Evolutionary conservation across 2,888 invertebrate genomes (phyloP).

Genomic region (Drosophila ustulata): DNA sequence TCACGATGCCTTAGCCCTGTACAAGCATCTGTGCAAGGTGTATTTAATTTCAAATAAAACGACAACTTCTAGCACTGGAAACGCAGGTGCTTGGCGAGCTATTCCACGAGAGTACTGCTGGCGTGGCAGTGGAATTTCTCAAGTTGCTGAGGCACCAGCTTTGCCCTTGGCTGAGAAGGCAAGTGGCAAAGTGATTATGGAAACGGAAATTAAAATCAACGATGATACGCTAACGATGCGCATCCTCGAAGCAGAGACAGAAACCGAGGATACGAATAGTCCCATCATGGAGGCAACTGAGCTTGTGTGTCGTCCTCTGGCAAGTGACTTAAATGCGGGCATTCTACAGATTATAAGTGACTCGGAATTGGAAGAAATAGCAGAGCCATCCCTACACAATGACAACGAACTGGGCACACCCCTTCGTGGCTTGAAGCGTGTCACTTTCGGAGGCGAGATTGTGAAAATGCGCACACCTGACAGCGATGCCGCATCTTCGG

Average conservation of each 20-base stretch:
- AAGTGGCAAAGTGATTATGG: conserved; percentile 90
- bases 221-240: conserved; percentile 94
- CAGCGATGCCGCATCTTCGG: conserved; percentile 88
- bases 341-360: conserved; percentile 88
- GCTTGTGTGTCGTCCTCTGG: conserved; percentile 83
- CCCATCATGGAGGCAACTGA: conserved; percentile 71
- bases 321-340: conserved; percentile 73
- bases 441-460: conserved; percentile 94
- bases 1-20: conserved; percentile 86
- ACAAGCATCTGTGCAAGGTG: conserved; percentile 87
- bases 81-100: conserved; percentile 71
- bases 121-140: conserved; percentile 56
- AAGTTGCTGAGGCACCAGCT: conserved; percentile 21
- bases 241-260: conserved; percentile 88
- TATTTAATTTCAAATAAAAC: conserved; percentile 84
- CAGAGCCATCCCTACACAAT: conserved; percentile 15
- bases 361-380: conserved; percentile 86
- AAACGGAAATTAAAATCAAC: conserved; percentile 93
- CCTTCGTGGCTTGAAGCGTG: conserved; percentile 89
- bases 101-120: conserved; percentile 80
- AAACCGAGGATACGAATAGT: conserved; percentile 81
- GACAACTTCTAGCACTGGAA: conserved; percentile 22
- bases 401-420: conserved; percentile 69
- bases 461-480: conserved; percentile 94
- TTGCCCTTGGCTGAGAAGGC: conserved; percentile 82